A percentile compares a stretch with the other conserved stretches of the same genome.
Conservation (phyloP, 2,888 invertebrate species). For the Ecdyonurus torrentis region DNA sequence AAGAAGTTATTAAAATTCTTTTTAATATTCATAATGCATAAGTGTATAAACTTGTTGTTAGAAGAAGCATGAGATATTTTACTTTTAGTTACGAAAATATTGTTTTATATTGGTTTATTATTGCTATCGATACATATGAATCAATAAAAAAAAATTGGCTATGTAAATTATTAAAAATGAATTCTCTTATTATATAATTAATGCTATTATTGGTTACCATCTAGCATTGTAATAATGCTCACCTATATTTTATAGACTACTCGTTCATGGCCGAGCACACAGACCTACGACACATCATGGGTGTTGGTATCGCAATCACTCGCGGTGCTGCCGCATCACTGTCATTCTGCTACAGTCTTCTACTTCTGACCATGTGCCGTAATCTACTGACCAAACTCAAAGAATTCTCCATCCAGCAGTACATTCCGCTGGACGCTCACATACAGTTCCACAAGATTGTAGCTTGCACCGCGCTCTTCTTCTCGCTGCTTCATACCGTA, state of each 20-base stretch:
- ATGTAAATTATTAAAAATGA: no score
- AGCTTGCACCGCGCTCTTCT: constrained; percentile 85
- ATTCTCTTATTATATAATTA: no score
- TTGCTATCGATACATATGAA: no score
- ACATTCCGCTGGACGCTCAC: constrained; percentile 84
- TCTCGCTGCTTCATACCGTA: constrained; percentile 78
- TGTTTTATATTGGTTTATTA: no score
- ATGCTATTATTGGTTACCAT: no score
- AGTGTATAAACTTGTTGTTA: no score
- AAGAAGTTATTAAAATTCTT: no score
- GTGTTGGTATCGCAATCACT: constrained; percentile 89
- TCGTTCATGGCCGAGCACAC: constrained; percentile 94
- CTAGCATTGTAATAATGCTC: no score
- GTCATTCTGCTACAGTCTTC: constrained; percentile 84
- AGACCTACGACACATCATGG: constrained; percentile 91
- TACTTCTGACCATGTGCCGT: constrained; percentile 81
- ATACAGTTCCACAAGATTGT: constrained; percentile 96
- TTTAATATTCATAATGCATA: no score
- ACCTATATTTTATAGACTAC: constrained; percentile 59
- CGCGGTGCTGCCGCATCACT: constrained; percentile 86
- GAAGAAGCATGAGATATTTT: no score
- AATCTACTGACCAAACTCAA: constrained; percentile 86
- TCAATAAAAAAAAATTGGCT: no score
- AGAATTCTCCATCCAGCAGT: constrained; percentile 85
- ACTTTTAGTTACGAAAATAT: no score